Base-by-base conservation (phyloP, 2,113 vertebrate species). In the Limnothrissa miodon region DNA sequence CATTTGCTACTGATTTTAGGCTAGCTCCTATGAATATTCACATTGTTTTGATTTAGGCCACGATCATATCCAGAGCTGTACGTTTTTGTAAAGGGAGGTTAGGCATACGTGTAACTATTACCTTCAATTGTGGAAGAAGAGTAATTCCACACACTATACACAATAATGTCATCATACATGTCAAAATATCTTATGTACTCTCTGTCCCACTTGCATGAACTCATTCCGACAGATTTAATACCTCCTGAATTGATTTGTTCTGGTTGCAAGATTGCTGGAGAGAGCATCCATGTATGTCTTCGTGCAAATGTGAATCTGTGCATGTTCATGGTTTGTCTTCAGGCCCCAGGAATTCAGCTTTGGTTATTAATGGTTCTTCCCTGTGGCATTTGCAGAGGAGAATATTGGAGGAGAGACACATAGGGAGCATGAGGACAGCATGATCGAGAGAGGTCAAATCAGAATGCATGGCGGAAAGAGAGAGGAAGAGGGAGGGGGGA, bases 311-410 rank as follows among this genome's bases (percentile, higher is more conserved):
- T 36, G 29, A 19, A 74, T 74, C 45, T 80, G 78, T 36, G 15
- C 56, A 45, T 42, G 70, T 81, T 39, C 51, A 81, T 42, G 79
- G 82, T 83, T 39, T 85, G 83, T 83, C 83, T 80, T 81, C 51
- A 74, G 87, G 87, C 78, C 4, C 66, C 79, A 80, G 78, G 85
- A 83, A 87, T 86, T 85, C 87, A 84, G 82, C 83, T 89, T 89
- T 87, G 81, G 84, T 87, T 87, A 89, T 90, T 87, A 89, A 87
- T 86, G 84, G 82, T 84, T 85, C 70, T 83, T 56, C 81, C 86
- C 86, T 78, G 66, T 86, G 86, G 89, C 82, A 79, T 51, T 81
- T 83, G 86, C 78, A 80, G 62, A 80, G 36, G 33, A 74, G 15
- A 82, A 80, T 87, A 87, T 88, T 87, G 83, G 86, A 87, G 83